These are phyloP conservation scores for Lumbricus terrestris DNA, from an alignment of 2,888 invertebrate species.

Conservation along the genomic window DNA sequence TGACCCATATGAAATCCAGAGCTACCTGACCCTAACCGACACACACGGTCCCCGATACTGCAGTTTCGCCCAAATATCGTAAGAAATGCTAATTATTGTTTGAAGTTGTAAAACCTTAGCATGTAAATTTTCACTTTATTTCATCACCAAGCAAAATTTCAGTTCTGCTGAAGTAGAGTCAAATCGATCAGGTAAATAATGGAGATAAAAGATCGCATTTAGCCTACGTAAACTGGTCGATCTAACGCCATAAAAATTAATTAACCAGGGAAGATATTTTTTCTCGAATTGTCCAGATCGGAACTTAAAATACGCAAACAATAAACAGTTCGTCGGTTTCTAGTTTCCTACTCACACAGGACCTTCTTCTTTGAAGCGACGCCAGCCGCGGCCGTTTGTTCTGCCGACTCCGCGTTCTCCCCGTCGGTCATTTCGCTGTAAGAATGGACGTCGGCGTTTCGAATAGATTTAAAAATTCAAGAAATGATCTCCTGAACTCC, in stretches of 20 bases:
- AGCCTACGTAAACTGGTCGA: neutral
- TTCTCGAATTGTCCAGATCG: neutral
- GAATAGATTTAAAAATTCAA: slow-evolving; percentile 13
- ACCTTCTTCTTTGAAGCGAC: neutral
- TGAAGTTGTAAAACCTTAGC: neutral
- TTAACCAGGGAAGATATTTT: neutral
- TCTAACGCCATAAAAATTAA: neutral
- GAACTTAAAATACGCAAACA: too few relatives aligned
- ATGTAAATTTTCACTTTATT: neutral
- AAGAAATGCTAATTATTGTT: neutral
- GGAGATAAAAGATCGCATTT: neutral
- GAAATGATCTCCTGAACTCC: neutral
- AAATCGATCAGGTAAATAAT: neutral
- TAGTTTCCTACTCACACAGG: neutral
- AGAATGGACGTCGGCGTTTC: neutral
- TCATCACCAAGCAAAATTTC: neutral
- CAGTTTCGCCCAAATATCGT: neutral
- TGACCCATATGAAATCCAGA: neutral
- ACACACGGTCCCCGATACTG: too few relatives aligned
- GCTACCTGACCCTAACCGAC: too few relatives aligned
- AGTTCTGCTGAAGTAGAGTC: neutral
- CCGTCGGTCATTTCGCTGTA: slow-evolving; percentile 8
- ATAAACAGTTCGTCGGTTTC: neutral
- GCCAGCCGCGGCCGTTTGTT: neutral
- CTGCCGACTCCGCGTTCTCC: neutral